A percentile compares a stretch with the other conserved stretches of the same genome.
phyloP scores from a whole-genome alignment of 1,140 invertebrate genomes.

The Neuroterus valhalla region DNA sequence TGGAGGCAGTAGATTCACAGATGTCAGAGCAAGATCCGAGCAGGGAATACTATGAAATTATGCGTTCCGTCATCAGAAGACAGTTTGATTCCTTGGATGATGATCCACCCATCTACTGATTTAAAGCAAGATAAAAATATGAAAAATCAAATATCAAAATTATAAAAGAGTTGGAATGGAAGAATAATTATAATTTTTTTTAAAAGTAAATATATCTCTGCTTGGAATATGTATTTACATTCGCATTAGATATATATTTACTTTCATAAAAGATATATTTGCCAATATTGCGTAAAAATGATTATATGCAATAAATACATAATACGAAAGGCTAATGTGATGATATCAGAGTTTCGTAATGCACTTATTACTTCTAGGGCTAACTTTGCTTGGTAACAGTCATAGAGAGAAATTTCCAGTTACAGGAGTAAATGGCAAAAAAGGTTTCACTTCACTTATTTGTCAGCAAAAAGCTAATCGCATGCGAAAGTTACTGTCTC shows the following conservation, averaged over 20 bases:
- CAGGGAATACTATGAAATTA: background rate
- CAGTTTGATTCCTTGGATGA: slow-evolving; percentile 58
- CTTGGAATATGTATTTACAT: background rate
- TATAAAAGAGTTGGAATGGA: background rate
- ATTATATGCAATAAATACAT: background rate
- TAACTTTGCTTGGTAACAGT: background rate
- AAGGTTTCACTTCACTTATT: slow-evolving; percentile 21
- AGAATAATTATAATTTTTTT: background rate
- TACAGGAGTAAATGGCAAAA: background rate
- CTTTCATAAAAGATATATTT: background rate
- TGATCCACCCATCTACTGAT: slow-evolving; percentile 63
- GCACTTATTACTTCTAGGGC: background rate
- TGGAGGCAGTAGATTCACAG: background rate
- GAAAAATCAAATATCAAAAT: no score
- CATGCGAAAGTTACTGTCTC: slow-evolving; percentile 15
- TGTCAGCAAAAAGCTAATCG: slow-evolving; percentile 15
- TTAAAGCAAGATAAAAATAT: background rate
- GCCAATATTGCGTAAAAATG: background rate
- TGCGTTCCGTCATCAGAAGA: slow-evolving; percentile 50
- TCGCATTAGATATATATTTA: background rate
- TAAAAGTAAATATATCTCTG: background rate
- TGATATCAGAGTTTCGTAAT: slow-evolving; percentile 15
- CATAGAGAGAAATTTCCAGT: background rate
- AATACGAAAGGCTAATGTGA: background rate
- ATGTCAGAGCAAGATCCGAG: slow-evolving; percentile 39